phyloP scores from a whole-genome alignment of 2,113 vertebrate species.

The Nerophis ophidion region DNA sequence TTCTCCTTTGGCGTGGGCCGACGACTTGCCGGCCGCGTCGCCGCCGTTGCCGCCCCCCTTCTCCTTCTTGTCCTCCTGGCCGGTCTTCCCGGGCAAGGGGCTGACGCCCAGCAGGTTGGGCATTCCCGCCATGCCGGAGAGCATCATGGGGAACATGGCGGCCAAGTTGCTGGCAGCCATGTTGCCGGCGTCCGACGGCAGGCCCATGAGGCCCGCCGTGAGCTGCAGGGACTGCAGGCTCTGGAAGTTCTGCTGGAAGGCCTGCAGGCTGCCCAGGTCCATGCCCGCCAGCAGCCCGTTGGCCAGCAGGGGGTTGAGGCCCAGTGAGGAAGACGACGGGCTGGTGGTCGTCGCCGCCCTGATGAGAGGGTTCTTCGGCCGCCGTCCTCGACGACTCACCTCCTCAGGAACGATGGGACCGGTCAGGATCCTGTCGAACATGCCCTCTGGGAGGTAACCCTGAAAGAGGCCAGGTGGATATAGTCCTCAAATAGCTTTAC shows the following conservation, averaged over 20 bases:
- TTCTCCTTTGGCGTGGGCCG: conserved; percentile 75
- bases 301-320: conserved; percentile 77
- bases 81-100: conserved; percentile 75
- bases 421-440: conserved; percentile 96
- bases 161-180: conserved; percentile 84
- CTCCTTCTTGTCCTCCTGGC: conserved; percentile 68
- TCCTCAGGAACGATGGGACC: conserved; percentile 96
- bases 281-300: conserved; percentile 86
- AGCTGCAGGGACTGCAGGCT: conserved; percentile 92
- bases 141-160: conserved; percentile 96
- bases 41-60: conserved; percentile 68
- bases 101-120: conserved; percentile 89
- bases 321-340: conserved; percentile 59
- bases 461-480: conserved; percentile 34
- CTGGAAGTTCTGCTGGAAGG: conserved; percentile 93
- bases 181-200: conserved; percentile 79
- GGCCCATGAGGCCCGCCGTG: conserved; percentile 87
- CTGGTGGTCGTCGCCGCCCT: conserved; percentile 72
- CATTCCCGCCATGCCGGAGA: conserved; percentile 89
- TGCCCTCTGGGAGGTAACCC: conserved; percentile 95
- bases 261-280: conserved; percentile 89
- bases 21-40: conserved; percentile 58
- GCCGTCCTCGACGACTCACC: conserved; percentile 89
- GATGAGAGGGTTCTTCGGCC: conserved; percentile 87
- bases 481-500: too few relatives aligned